Evolutionary conservation across 1,140 invertebrate species (phyloP).

Genomic region (Drosophila grimshawi): DNA sequence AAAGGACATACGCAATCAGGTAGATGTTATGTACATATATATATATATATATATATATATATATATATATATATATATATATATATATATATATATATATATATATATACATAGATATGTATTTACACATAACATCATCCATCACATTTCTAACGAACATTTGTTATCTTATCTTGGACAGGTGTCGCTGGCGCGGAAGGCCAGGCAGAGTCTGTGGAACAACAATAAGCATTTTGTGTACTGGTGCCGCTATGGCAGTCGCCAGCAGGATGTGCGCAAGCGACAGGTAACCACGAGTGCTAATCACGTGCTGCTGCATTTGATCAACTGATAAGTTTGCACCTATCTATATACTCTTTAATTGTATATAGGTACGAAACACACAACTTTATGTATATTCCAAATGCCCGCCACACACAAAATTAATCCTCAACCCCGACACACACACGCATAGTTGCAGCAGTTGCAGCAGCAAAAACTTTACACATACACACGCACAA

Average conservation of each 20-base stretch:
- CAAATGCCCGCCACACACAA: constrained; percentile 42
- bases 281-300: constrained; percentile 86
- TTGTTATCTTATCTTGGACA: constrained; percentile 5
- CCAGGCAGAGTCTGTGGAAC: constrained; percentile 86
- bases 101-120: too few species aligned
- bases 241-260: constrained; percentile 88
- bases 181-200: constrained; percentile 82
- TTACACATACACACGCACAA: constrained; percentile 34
- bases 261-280: constrained; percentile 87
- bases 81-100: background rate
- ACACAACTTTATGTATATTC: constrained; percentile 34
- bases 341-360: constrained; percentile 7
- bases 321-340: constrained; percentile 73
- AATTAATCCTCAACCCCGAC: constrained; percentile 25
- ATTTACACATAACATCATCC: too few species aligned
- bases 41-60: too few species aligned
- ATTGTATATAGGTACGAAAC: constrained; percentile 34
- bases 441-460: constrained; percentile 43
- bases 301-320: constrained; percentile 74
- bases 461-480: constrained; percentile 56
- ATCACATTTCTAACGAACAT: too few species aligned
- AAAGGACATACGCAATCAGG: constrained; percentile 88
- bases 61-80: background rate
- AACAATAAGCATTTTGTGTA: constrained; percentile 89
- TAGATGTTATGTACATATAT: constrained; percentile 55